These are phyloP conservation scores for Nylanderia fulva DNA, from an alignment of 1,140 invertebrate genomes.

Conservation along the genomic window DNA sequence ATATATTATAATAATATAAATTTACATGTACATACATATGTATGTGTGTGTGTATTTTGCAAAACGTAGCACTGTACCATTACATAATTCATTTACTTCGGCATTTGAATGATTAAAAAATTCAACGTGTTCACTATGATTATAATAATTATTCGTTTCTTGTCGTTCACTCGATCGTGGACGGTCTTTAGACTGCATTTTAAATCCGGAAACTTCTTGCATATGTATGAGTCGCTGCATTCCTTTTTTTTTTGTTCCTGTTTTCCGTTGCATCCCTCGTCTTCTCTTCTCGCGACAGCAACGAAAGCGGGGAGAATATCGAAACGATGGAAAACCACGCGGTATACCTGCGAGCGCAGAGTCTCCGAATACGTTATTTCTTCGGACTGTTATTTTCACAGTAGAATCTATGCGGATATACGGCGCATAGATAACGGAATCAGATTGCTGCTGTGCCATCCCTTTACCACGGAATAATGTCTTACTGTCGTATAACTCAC, in stretches of 20 bases:
- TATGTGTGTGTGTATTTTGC: no score
- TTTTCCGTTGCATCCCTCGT: slow-evolving; percentile 41
- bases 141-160: slow-evolving; percentile 59
- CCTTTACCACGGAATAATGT: slow-evolving; percentile 73
- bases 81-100: not conserved
- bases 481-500: slow-evolving; percentile 74
- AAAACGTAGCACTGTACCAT: not conserved
- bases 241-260: slow-evolving; percentile 35
- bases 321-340: slow-evolving; percentile 42
- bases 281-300: not conserved
- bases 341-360: slow-evolving; percentile 22
- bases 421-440: slow-evolving; percentile 72
- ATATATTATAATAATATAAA: no score
- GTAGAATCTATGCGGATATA: slow-evolving; percentile 49
- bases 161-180: slow-evolving; percentile 7
- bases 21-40: no score
- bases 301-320: slow-evolving; percentile 37
- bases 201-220: slow-evolving; percentile 45
- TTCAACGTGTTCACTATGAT: slow-evolving; percentile 32
- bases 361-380: slow-evolving; percentile 68
- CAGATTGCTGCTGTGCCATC: slow-evolving; percentile 69
- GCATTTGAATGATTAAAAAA: slow-evolving; percentile 24
- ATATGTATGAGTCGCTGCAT: slow-evolving; percentile 41
- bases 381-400: slow-evolving; percentile 70
- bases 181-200: slow-evolving; percentile 32